phyloP scores from a whole-genome alignment of 2,797 vertebrate species.

The Tauraco hartlaubi region DNA sequence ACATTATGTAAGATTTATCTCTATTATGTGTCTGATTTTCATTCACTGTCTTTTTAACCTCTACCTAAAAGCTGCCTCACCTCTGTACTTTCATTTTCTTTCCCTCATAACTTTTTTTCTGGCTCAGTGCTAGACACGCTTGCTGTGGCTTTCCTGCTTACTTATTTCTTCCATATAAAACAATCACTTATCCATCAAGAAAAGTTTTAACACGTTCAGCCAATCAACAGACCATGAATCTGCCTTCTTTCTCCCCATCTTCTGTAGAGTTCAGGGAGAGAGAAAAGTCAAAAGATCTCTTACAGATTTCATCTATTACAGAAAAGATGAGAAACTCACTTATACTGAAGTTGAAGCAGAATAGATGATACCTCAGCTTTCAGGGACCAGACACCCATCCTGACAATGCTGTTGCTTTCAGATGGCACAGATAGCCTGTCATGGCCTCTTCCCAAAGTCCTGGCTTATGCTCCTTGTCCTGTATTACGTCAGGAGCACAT shows the following conservation, averaged over 20 bases:
- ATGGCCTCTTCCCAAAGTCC: neutral
- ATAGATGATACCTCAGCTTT: fast-evolving
- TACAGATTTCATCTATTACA: neutral
- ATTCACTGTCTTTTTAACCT: neutral
- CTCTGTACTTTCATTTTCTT: neutral
- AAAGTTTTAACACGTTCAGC: neutral
- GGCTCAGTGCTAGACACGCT: neutral
- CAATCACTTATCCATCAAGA: neutral
- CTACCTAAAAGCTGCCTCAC: neutral
- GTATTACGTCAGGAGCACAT: neutral
- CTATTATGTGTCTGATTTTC: neutral
- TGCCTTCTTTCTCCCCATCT: neutral
- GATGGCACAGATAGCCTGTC: fast-evolving
- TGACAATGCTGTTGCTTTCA: neutral
- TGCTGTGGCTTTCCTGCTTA: neutral
- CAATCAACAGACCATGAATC: neutral
- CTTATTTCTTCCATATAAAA: neutral
- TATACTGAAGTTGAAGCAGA: neutral
- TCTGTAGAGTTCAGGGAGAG: neutral
- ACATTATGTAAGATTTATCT: neutral
- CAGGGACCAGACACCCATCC: too few relatives aligned
- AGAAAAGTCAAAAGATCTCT: neutral
- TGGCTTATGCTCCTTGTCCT: too few relatives aligned
- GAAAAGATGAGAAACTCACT: neutral
- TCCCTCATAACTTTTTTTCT: neutral